Evolutionary conservation across 2,113 vertebrate species (phyloP), one percentile per base, ranked within the genome.

Genomic region (Rhinolophus ferrumequinum): DNA sequence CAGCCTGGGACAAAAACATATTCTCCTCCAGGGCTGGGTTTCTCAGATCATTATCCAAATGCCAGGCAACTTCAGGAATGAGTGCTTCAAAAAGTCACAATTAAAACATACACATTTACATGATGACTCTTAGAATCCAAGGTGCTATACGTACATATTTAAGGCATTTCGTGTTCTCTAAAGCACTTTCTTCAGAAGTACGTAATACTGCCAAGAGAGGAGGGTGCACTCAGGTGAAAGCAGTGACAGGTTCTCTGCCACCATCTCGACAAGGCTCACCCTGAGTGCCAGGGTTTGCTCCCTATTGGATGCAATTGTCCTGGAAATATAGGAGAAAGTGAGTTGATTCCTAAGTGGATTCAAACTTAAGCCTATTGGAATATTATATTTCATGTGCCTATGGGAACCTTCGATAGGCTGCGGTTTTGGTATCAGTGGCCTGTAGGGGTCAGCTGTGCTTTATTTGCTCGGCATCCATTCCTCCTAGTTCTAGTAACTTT

Each of bases 161-260:
- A 92, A 83, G 70, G 64, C 77, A 72, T 44, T 66, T 87, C 75
- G 56, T 90, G 90, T 73, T 94, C 69, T 50, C 58, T 44, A 54
- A 94, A 84, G 60, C 56, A 35, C 18, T 81, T 88, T 97, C 44
- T 58, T 93, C 54, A 67, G 85, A 95, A 95, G 56, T 60, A 44
- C 6, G 6, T 44, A 33, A 5, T 44, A 83, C 72, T 96, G 66
- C 73, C 62, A 86, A 86, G 35, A 93, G 30, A 69, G 64, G n/a
- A 85, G 44, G 89, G 44, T 62, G 47, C 50, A 90, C 62, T 81
- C 88, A 94, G 30, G 6, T 54, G 95, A 96, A 96, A 87, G 28
- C 82, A 79, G 47, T 56, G 75, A n/a, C 84, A 33, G 52, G 10
- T 87, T 69, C 66, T 52, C 7, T 14, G 19, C 8, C 33, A 30